Base-by-base conservation (phyloP, 2,113 vertebrate genomes). In the Microcebus tavaratra region DNA sequence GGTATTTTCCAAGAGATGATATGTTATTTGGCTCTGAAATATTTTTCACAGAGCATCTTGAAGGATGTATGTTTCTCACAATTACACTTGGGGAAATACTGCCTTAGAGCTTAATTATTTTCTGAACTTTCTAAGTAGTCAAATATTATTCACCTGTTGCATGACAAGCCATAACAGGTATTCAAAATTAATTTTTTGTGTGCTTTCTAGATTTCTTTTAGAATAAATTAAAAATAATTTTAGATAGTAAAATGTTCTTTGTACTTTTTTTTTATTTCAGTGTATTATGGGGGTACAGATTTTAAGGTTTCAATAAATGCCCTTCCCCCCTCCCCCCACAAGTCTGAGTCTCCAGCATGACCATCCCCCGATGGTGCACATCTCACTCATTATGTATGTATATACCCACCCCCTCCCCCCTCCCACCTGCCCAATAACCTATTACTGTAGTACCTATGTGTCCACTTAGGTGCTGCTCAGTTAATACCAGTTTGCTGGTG, bases 221-320 rank as follows among this genome's bases (percentile, higher is more conserved):
- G 65, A 86, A 75, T 90, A 90, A 94, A 80, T 88, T 91, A 42
- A 82, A 83, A 73, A 21, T 87, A 88, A 90, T 81, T 94, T 94
- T 92, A 80, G 23, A 39, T 75, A 86, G 18, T 75, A 53, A 84
- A 89, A 61, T 89, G 5, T 36, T 81, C 55, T 88, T 85, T 89
- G 7, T 53, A 42, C n/a, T 88, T 88, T 96, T 73, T 88, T 96
- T 73, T 42, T 42, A 42, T 42, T 42, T 42, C 42, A 42, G 42
- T 42, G 42, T 42, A 42, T 42, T 42, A 42, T 42, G 42, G 42
- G 42, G 42, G 42, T 42, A 42, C 42, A 42, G 42, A 42, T 42
- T 42, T 42, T 42, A 42, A 42, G 42, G 42, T 42, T 42, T 42
- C 42, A 42, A 42, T 42, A 42, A 42, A 42, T 42, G 42, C 42